These are phyloP conservation scores for Spea bombifrons DNA, from an alignment of 2,113 vertebrate species.

Conservation along the genomic window DNA sequence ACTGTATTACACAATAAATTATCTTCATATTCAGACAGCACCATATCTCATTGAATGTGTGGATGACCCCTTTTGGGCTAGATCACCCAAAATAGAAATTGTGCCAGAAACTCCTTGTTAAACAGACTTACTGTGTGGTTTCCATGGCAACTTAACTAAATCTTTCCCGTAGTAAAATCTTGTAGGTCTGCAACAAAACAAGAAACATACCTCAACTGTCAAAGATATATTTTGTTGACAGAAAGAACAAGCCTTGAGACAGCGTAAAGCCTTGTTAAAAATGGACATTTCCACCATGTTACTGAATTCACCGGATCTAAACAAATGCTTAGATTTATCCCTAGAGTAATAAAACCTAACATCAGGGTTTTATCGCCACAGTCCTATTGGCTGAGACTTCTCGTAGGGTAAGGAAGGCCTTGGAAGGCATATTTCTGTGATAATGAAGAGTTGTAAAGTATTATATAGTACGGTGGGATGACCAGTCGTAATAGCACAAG, in stretches of 20 bases:
- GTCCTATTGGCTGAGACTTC: too few species aligned
- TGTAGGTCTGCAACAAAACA: constrained; percentile 56
- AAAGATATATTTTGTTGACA: constrained; percentile 60
- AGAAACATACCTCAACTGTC: constrained; percentile 55
- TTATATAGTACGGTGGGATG: too few species aligned
- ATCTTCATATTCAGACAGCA: neutral
- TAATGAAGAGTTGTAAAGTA: too few species aligned
- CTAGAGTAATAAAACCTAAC: too few species aligned
- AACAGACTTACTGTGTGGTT: constrained; percentile 62
- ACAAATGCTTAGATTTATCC: neutral
- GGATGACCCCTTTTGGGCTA: constrained; percentile 53
- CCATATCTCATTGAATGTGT: constrained; percentile 49
- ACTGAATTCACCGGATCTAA: neutral
- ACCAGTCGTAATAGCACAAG: too few species aligned
- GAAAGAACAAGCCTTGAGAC: constrained; percentile 55
- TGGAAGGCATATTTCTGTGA: too few species aligned
- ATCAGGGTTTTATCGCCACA: too few species aligned
- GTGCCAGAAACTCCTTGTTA: constrained; percentile 59
- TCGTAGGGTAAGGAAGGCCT: too few species aligned
- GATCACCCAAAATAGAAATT: constrained; percentile 59
- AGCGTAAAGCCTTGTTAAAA: constrained; percentile 46
- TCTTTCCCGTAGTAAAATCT: constrained; percentile 61
- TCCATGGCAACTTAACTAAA: constrained; percentile 68
- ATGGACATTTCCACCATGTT: constrained; percentile 10
- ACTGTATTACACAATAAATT: neutral